These are phyloP conservation scores for Sceloporus undulatus DNA, from an alignment of 2,113 vertebrate species.

Conservation along the genomic window DNA sequence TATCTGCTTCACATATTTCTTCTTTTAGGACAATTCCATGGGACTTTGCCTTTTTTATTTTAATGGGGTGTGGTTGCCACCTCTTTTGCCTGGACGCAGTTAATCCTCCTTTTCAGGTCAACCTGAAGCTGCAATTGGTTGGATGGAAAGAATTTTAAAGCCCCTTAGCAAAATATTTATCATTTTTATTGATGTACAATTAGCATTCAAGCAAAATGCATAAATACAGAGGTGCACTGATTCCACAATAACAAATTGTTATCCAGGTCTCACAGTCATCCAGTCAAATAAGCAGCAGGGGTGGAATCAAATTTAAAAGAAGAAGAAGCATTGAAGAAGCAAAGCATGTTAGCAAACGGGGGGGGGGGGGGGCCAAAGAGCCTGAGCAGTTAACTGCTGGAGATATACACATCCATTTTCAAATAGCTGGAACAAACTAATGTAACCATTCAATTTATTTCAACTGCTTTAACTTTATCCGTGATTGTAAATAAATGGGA, in stretches of 20 bases:
- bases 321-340: not conserved
- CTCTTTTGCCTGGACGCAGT: not conserved
- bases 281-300: slow-evolving; percentile 6
- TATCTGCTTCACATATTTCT: not conserved
- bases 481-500: not conserved
- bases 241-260: slow-evolving; percentile 4
- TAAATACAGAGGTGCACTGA: not conserved
- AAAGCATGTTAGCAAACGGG: not conserved
- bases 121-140: not conserved
- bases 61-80: not conserved
- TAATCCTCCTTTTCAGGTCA: not conserved
- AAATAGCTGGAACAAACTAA: not conserved
- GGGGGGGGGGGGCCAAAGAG: not conserved
- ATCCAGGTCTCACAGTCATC: not conserved
- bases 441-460: not conserved
- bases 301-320: slow-evolving; percentile 26
- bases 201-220: slow-evolving; percentile 7
- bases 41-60: not conserved
- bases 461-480: not conserved
- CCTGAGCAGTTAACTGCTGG: not conserved
- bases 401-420: slow-evolving; percentile 3
- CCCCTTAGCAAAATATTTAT: not conserved
- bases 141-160: not conserved
- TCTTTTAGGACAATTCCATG: not conserved
- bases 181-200: not conserved